phyloP scores from a whole-genome alignment of 1,140 invertebrate species.

The Neodiprion virginianus region DNA sequence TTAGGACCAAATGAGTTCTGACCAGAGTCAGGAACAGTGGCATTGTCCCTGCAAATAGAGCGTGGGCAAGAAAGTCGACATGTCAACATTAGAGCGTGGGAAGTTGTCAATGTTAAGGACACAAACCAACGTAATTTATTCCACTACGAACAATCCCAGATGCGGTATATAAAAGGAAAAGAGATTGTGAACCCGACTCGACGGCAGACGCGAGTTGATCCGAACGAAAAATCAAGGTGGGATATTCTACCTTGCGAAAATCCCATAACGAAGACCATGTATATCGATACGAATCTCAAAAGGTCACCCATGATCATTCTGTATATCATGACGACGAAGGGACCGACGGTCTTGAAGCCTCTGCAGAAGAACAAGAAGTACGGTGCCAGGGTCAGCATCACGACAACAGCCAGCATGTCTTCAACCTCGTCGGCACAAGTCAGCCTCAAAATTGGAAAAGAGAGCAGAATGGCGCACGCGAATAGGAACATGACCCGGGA shows the following conservation, averaged over 20 bases:
- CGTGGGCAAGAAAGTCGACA: neutral
- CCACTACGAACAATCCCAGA: neutral
- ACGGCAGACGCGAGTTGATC: neutral
- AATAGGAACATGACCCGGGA: conserved; percentile 93
- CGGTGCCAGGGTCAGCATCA: conserved; percentile 93
- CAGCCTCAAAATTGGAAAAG: conserved; percentile 83
- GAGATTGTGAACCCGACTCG: neutral
- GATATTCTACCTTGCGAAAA: conserved; percentile 87
- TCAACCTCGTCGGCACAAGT: conserved; percentile 86
- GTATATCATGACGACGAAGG: conserved; percentile 99
- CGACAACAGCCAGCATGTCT: conserved; percentile 90
- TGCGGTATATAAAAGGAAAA: neutral
- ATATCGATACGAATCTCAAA: conserved; percentile 94
- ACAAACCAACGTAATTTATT: neutral
- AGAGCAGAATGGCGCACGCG: conserved; percentile 86
- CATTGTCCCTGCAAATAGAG: neutral
- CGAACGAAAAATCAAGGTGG: neutral
- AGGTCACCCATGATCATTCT: conserved; percentile 97
- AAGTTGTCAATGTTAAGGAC: neutral
- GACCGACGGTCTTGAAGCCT: conserved; percentile 96
- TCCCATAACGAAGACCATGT: conserved; percentile 95
- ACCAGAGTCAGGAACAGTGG: no score
- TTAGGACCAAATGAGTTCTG: neutral
- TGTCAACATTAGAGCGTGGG: neutral
- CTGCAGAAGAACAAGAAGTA: conserved; percentile 99